Conservation (phyloP, 2,113 vertebrate species). For the Pteruthius melanotis region DNA sequence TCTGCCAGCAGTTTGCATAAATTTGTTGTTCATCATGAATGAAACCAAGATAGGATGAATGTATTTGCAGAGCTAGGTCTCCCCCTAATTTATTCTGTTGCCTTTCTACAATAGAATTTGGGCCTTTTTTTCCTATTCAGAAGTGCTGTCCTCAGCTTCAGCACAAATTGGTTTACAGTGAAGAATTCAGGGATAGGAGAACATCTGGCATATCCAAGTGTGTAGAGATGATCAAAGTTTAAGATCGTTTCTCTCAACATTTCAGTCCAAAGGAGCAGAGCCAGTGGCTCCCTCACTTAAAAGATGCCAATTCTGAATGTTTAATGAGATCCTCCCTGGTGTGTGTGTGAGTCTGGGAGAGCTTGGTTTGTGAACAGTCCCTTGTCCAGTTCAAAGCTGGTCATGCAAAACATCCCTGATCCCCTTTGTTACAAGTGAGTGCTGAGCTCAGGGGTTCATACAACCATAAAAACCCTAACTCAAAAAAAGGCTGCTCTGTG, state of each 20-base stretch:
- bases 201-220: background rate
- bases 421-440: background rate
- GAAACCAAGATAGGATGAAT: background rate
- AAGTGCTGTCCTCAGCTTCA: background rate
- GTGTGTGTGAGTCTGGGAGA: background rate
- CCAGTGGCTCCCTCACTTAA: background rate
- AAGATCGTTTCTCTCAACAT: background rate
- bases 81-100: fast-evolving
- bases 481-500: background rate
- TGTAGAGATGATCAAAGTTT: background rate
- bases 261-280: background rate
- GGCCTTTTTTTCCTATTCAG: background rate
- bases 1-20: background rate
- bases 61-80: background rate
- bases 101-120: background rate
- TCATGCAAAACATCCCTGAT: background rate
- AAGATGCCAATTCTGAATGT: background rate
- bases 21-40: background rate
- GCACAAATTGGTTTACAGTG: background rate
- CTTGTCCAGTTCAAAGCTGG: background rate
- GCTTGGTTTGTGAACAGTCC: background rate
- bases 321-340: background rate
- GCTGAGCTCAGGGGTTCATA: background rate
- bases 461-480: background rate
- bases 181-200: background rate